Conservation (phyloP, 1,140 invertebrate species). For the Atta cephalotes region DNA sequence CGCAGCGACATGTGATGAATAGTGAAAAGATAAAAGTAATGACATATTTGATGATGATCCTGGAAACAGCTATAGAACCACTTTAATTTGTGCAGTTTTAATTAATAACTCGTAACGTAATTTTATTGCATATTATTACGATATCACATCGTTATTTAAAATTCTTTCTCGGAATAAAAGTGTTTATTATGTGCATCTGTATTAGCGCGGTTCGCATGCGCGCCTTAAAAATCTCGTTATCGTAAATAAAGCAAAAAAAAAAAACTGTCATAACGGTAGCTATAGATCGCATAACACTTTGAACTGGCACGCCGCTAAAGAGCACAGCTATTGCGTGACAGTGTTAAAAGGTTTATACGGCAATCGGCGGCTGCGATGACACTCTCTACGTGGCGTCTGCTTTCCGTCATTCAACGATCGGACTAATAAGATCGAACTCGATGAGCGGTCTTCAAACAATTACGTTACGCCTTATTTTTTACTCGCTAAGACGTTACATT, state of each 20-base stretch:
- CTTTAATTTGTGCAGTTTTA: not conserved
- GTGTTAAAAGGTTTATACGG: slow-evolving; percentile 80
- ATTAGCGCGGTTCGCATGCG: not conserved
- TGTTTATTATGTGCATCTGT: not conserved
- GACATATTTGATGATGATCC: not conserved
- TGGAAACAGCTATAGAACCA: not conserved
- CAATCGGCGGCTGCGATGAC: slow-evolving; percentile 35
- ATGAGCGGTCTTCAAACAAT: slow-evolving; percentile 20
- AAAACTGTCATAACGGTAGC: slow-evolving; percentile 46
- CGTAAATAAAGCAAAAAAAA: not conserved
- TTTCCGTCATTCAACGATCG: slow-evolving; percentile 51
- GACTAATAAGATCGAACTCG: slow-evolving; percentile 23
- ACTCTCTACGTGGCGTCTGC: slow-evolving; percentile 54
- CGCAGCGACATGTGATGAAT: not conserved
- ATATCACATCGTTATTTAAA: not conserved
- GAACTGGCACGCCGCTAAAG: slow-evolving; percentile 36
- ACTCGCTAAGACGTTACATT: not conserved
- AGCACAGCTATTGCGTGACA: slow-evolving; percentile 73
- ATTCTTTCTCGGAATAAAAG: not conserved
- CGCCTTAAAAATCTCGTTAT: not conserved
- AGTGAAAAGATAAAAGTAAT: slow-evolving; percentile 17
- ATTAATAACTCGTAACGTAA: not conserved
- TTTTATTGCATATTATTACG: not conserved
- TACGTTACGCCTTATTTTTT: slow-evolving; percentile 16
- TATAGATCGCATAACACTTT: slow-evolving; percentile 37